phyloP scores from a whole-genome alignment of 2,888 invertebrate genomes.

The Melikaiella ostensackeni region DNA sequence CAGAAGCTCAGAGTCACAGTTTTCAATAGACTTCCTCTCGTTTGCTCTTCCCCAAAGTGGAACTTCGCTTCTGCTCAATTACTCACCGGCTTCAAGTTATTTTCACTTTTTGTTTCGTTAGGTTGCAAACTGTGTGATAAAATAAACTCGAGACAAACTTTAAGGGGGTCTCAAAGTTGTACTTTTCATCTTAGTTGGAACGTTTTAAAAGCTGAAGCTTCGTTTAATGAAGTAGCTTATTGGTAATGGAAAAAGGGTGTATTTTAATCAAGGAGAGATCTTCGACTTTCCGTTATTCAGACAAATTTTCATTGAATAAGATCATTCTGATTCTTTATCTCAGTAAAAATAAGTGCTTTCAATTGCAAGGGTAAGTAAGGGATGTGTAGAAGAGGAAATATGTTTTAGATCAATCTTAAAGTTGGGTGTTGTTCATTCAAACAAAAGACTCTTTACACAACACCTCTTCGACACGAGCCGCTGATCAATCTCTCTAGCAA shows the following conservation, averaged over 20 bases:
- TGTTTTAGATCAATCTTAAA: too few relatives aligned
- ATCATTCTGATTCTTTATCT: too few relatives aligned
- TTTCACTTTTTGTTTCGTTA: background rate
- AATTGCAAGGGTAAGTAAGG: too few relatives aligned
- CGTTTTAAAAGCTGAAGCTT: background rate
- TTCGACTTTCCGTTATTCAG: background rate
- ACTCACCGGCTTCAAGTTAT: constrained; percentile 24
- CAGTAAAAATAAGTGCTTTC: too few relatives aligned
- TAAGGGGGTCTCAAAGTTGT: background rate
- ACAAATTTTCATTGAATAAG: background rate
- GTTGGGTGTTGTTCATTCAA: too few relatives aligned
- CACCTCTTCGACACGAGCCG: too few relatives aligned
- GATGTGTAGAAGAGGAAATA: too few relatives aligned
- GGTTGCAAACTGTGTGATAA: constrained; percentile 13
- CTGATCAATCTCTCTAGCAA: too few relatives aligned
- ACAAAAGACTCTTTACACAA: too few relatives aligned
- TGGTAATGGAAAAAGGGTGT: background rate
- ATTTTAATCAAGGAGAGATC: background rate
- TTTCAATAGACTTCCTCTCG: constrained; percentile 39
- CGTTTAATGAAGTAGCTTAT: background rate
- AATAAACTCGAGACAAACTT: constrained; percentile 26
- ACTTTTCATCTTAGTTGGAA: background rate
- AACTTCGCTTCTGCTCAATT: constrained; percentile 38
- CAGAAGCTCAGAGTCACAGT: constrained; percentile 32
- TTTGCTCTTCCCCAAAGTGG: constrained; percentile 21